These are phyloP conservation scores for Gastrophryne carolinensis DNA, from an alignment of 2,797 vertebrate genomes.

Conservation along the genomic window DNA sequence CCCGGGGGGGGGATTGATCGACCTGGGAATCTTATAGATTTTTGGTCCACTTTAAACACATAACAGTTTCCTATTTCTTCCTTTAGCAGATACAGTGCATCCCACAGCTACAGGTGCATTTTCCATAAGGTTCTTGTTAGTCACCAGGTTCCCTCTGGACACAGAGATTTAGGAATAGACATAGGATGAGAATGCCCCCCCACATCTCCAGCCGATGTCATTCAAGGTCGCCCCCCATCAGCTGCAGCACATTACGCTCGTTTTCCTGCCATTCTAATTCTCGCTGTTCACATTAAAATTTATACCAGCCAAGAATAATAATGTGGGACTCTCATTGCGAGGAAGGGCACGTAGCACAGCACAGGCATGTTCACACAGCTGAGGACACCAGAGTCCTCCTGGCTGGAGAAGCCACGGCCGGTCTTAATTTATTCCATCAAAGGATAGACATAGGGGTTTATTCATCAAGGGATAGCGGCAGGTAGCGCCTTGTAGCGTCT, in stretches of 20 bases:
- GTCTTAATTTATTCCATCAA: too few species aligned
- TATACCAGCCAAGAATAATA: conserved; percentile 25
- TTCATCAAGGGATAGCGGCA: too few species aligned
- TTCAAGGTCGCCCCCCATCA: neutral
- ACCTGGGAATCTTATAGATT: too few species aligned
- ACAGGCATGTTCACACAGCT: neutral
- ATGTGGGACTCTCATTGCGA: neutral
- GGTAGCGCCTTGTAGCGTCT: too few species aligned
- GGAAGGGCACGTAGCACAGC: neutral
- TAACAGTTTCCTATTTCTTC: neutral
- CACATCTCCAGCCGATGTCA: neutral
- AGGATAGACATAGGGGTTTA: too few species aligned
- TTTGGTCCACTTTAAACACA: too few species aligned
- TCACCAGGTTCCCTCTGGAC: neutral
- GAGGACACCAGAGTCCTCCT: too few species aligned
- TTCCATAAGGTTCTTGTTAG: neutral
- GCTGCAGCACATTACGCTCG: neutral
- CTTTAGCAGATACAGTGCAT: neutral
- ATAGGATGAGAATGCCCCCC: neutral
- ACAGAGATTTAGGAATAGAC: neutral
- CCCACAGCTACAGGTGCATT: neutral
- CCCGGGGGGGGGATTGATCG: too few species aligned
- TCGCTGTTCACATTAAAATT: neutral
- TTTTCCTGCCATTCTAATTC: conserved; percentile 8
- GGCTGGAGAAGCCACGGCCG: too few species aligned